phyloP scores from a whole-genome alignment of 1,140 invertebrate species.

The Trichoplusia ni region DNA sequence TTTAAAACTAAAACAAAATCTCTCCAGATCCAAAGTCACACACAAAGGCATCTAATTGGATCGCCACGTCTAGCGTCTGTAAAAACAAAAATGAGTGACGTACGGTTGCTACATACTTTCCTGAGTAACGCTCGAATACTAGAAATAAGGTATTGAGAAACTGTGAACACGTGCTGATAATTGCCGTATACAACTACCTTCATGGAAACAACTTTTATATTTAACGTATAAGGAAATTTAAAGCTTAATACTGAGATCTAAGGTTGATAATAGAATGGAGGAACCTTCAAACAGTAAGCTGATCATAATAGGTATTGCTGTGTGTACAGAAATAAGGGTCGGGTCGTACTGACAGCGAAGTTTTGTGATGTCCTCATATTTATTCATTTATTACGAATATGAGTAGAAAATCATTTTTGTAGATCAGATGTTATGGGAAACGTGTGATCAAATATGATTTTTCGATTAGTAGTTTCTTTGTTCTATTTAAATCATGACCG shows the following conservation, averaged over 20 bases:
- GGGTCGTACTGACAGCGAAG: background rate
- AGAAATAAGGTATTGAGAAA: constrained; percentile 37
- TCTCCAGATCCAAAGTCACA: too few relatives aligned
- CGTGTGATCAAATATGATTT: too few relatives aligned
- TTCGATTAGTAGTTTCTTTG: too few relatives aligned
- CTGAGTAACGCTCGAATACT: constrained; percentile 19
- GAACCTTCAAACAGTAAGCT: constrained; percentile 7
- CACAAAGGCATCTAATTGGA: too few relatives aligned
- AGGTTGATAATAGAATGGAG: background rate
- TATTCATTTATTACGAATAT: background rate
- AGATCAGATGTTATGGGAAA: too few relatives aligned
- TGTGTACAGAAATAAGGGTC: constrained; percentile 11
- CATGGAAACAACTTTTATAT: constrained; percentile 33
- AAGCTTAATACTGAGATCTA: background rate
- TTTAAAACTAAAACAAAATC: too few relatives aligned
- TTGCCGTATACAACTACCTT: constrained; percentile 34
- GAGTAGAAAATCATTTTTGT: too few relatives aligned
- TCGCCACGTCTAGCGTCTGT: background rate
- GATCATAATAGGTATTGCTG: constrained; percentile 17
- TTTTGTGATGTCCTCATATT: background rate
- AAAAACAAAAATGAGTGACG: constrained; percentile 15
- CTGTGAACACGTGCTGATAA: constrained; percentile 42
- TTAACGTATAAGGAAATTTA: background rate
- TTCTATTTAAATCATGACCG: too few relatives aligned
- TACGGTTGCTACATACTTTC: constrained; percentile 17